These are phyloP conservation scores for Pyrocephalus nanus DNA, from an alignment of 2,797 vertebrate genomes.

Conservation along the genomic window DNA sequence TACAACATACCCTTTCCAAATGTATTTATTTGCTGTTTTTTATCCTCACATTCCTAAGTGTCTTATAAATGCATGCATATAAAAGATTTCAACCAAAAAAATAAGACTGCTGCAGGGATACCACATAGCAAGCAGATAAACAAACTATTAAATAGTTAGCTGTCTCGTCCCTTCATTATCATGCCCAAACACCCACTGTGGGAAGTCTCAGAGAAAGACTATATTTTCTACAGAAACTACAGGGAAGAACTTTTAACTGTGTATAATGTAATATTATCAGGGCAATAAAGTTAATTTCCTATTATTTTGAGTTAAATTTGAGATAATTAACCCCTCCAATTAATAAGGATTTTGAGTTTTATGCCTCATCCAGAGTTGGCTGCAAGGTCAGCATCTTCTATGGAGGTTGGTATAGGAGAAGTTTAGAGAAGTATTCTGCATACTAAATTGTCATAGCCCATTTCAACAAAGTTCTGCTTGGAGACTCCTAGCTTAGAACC, in stretches of 20 bases:
- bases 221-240: not conserved
- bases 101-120: constrained; percentile 5
- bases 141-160: constrained; percentile 24
- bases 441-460: not conserved
- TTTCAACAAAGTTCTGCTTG: not conserved
- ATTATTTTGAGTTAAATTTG: not conserved
- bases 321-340: not conserved
- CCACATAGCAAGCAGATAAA: not conserved
- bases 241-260: not conserved
- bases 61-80: not conserved
- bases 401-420: not conserved
- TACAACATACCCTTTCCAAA: not conserved
- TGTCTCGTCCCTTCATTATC: not conserved
- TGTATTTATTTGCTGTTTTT: constrained; percentile 27
- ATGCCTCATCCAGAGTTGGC: not conserved
- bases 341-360: not conserved
- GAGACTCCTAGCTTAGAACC: not conserved
- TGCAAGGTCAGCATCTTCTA: not conserved
- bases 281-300: not conserved
- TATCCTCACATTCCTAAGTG: not conserved
- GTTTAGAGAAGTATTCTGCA: not conserved
- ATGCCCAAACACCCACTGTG: not conserved
- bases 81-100: constrained; percentile 28
- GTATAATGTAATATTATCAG: not conserved
- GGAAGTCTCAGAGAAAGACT: not conserved